phyloP scores from a whole-genome alignment of 2,797 vertebrate genomes.

The Potorous gilbertii region DNA sequence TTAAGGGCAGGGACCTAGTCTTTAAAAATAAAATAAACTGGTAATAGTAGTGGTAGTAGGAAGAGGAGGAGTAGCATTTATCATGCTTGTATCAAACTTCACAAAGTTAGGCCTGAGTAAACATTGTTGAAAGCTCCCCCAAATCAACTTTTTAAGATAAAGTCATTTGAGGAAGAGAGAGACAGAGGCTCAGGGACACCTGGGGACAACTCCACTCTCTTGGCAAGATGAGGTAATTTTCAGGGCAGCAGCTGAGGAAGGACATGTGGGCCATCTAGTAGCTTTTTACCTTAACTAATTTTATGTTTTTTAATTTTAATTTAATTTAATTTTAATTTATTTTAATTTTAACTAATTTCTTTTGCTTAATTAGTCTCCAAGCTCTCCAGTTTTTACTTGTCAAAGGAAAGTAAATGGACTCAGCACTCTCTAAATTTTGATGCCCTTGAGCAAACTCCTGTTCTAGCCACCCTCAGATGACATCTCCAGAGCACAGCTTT shows the following conservation, averaged over 20 bases:
- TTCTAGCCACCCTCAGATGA: neutral
- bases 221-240: neutral
- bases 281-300: neutral
- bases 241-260: neutral
- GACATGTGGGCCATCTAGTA: neutral
- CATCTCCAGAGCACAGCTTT: neutral
- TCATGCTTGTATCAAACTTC: neutral
- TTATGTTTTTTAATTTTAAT: neutral
- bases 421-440: neutral
- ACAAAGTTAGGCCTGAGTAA: neutral
- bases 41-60: neutral
- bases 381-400: neutral
- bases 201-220: neutral
- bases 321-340: neutral
- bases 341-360: neutral
- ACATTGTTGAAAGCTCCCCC: neutral
- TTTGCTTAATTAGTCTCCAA: neutral
- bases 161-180: neutral
- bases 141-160: neutral
- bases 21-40: neutral
- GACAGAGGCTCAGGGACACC: neutral
- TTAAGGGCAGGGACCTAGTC: neutral
- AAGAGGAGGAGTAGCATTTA: neutral
- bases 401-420: neutral
- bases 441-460: neutral